Conservation (phyloP, 2,797 vertebrate species). For the Muscicapa comitata region DNA sequence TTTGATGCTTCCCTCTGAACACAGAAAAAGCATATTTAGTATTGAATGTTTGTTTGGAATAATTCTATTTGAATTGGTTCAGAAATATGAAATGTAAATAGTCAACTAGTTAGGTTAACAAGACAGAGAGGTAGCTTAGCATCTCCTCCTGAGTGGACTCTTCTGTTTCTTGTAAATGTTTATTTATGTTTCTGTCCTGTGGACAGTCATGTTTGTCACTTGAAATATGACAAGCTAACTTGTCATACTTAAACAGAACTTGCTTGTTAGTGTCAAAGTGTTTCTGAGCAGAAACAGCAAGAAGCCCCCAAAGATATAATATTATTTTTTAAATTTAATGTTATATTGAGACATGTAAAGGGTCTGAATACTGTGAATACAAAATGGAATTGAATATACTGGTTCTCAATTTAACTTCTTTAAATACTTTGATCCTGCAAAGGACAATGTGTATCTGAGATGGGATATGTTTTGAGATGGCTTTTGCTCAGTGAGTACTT, state of each 20-base stretch:
- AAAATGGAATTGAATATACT: background rate
- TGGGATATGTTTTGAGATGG: background rate
- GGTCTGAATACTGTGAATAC: background rate
- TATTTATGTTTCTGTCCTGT: background rate
- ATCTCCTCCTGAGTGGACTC: background rate
- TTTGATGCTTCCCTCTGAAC: background rate
- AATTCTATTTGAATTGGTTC: background rate
- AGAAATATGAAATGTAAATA: background rate
- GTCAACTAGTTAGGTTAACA: background rate
- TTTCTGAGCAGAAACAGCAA: background rate
- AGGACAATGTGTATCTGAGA: background rate
- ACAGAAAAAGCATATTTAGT: background rate
- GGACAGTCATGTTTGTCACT: background rate
- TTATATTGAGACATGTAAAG: background rate
- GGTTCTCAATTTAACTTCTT: background rate
- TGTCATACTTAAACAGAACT: background rate
- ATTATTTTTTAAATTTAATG: background rate
- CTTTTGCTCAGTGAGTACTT: background rate
- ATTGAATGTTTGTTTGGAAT: background rate
- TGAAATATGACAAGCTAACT: background rate
- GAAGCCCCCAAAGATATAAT: background rate
- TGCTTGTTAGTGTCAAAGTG: background rate
- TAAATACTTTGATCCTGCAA: background rate
- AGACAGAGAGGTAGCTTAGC: background rate
- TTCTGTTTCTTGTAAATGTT: background rate